A percentile compares a stretch with the other conserved stretches of the same genome.
phyloP scores from a whole-genome alignment of 2,797 vertebrate species.

The Sebastes matsubarae region DNA sequence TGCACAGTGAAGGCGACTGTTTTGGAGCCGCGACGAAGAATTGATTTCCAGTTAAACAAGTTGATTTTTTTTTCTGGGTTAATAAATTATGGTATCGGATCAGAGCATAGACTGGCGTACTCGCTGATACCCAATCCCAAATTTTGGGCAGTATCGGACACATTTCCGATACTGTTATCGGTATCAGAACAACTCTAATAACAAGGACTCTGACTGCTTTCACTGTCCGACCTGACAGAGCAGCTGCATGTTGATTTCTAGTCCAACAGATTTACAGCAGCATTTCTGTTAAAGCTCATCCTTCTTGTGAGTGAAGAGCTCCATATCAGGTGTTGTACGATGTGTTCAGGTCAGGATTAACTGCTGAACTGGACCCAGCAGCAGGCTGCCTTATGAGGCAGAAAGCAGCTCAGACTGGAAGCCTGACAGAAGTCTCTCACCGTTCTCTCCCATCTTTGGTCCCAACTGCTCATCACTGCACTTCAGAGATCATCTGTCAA shows the following conservation, averaged over 20 bases:
- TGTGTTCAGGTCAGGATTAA: background rate
- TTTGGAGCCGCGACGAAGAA: too few species aligned
- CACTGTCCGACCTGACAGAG: background rate
- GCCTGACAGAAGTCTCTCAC: background rate
- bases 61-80: too few species aligned
- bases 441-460: slow-evolving; percentile 24
- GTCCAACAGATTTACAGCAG: background rate
- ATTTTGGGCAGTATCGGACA: too few species aligned
- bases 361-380: background rate
- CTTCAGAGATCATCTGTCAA: background rate
- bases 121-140: too few species aligned
- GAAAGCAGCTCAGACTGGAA: background rate
- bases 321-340: background rate
- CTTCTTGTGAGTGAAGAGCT: background rate
- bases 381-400: slow-evolving; percentile 8
- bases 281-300: background rate
- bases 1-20: too few species aligned
- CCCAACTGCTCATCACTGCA: background rate
- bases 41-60: too few species aligned
- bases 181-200: too few species aligned
- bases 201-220: background rate
- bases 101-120: too few species aligned
- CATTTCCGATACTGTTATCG: too few species aligned
- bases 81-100: too few species aligned
- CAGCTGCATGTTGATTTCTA: background rate